Percentiles rank a stretch among this genome's conserved stretches.
Evolutionary conservation across 2,797 vertebrate genomes (phyloP).

Genomic region (Acanthornis magna): DNA sequence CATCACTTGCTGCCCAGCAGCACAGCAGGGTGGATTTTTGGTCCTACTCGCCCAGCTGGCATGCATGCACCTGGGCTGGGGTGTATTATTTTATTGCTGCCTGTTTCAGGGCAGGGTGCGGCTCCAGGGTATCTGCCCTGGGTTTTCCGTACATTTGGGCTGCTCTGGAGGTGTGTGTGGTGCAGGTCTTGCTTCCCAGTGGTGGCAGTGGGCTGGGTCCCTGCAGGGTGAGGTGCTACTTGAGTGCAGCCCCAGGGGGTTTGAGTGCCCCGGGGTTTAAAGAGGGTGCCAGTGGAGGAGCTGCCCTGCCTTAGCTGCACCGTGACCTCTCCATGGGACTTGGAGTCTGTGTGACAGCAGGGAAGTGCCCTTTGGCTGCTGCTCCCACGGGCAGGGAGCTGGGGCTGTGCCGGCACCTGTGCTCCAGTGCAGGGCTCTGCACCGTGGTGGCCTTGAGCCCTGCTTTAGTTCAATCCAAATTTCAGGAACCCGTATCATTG

Average conservation of each 20-base stretch:
- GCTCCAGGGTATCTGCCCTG: neutral
- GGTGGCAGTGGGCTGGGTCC: neutral
- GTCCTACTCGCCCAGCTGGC: neutral
- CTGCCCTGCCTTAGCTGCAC: neutral
- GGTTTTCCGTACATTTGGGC: neutral
- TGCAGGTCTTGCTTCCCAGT: neutral
- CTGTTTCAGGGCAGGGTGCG: neutral
- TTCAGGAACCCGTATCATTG: neutral
- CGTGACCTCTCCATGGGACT: neutral
- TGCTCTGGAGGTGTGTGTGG: neutral
- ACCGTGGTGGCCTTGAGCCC: neutral
- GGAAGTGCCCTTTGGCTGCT: neutral
- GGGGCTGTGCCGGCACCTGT: neutral
- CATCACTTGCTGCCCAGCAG: neutral
- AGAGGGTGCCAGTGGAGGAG: neutral
- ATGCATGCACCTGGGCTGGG: neutral
- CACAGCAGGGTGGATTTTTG: neutral
- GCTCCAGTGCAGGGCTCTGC: neutral
- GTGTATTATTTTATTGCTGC: constrained; percentile 22
- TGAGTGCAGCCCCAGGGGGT: neutral
- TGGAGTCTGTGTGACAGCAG: neutral
- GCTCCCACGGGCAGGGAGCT: neutral
- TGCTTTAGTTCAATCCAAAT: neutral
- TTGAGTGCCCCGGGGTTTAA: neutral
- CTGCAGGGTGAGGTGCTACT: accelerated